phyloP scores from a whole-genome alignment of 2,888 invertebrate species.

The Caenorhabditis sp. region DNA sequence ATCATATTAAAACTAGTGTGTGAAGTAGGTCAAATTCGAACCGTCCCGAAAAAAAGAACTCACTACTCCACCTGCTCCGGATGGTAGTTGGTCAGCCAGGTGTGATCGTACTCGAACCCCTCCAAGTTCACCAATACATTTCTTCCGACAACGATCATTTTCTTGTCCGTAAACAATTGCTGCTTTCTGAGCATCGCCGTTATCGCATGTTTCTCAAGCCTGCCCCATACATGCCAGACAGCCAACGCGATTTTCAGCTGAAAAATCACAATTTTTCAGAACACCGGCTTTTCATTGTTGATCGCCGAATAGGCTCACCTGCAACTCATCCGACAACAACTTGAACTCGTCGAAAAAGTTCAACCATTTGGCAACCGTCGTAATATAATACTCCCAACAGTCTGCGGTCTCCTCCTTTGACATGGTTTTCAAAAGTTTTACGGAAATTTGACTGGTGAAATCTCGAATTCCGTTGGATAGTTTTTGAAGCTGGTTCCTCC shows the following conservation, averaged over 20 bases:
- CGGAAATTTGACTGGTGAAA: slow-evolving; percentile 6
- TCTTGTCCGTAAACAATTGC: slow-evolving; percentile 19
- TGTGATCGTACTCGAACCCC: slow-evolving; percentile 24
- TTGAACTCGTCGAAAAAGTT: slow-evolving; percentile 58
- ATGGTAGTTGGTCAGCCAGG: slow-evolving; percentile 37
- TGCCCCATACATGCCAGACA: slow-evolving; percentile 49
- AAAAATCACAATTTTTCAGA: background rate
- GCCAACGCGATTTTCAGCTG: slow-evolving; percentile 50
- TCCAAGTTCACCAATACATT: slow-evolving; percentile 29
- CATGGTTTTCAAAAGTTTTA: slow-evolving; percentile 21
- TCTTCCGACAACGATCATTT: slow-evolving; percentile 28
- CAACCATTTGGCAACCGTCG: slow-evolving; percentile 49
- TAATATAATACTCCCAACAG: slow-evolving; percentile 48
- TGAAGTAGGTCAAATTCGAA: too few species aligned
- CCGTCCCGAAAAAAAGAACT: background rate
- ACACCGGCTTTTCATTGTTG: background rate
- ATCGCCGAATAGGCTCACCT: slow-evolving; percentile 25
- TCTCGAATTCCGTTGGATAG: slow-evolving; percentile 18
- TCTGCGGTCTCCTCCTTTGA: slow-evolving; percentile 23
- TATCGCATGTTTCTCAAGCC: slow-evolving; percentile 49
- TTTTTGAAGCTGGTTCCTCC: slow-evolving; percentile 19
- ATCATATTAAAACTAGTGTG: too few species aligned
- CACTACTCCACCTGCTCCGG: slow-evolving; percentile 34
- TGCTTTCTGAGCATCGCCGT: slow-evolving; percentile 35
- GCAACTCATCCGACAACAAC: slow-evolving; percentile 35